A percentile compares a stretch with the other conserved stretches of the same genome.
phyloP scores from a whole-genome alignment of 2,113 vertebrate genomes.

The Ondatra zibethicus region DNA sequence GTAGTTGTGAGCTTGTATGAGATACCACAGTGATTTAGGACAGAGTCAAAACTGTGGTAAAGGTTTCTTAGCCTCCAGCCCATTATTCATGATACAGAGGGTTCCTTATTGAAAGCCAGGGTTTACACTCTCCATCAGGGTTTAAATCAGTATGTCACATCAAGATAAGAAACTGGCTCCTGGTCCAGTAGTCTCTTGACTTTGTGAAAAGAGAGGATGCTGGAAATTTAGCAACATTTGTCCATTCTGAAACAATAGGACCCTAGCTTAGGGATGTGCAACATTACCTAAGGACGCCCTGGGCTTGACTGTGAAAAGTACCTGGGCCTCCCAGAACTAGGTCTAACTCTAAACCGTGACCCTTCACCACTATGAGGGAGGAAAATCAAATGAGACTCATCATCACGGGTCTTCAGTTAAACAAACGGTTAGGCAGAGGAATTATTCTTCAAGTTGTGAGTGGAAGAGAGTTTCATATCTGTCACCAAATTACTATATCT shows the following conservation, averaged over 20 bases:
- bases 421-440: not conserved
- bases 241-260: not conserved
- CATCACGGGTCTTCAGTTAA: not conserved
- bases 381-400: not conserved
- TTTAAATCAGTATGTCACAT: constrained; percentile 2
- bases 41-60: not conserved
- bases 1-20: not conserved
- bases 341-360: not conserved
- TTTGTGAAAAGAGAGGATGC: not conserved
- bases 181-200: not conserved
- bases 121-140: not conserved
- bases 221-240: not conserved
- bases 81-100: not conserved
- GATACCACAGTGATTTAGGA: not conserved
- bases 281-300: not conserved
- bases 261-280: not conserved
- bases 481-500: not conserved
- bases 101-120: not conserved
- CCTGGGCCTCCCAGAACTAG: not conserved
- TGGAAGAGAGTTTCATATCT: not conserved
- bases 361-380: not conserved
- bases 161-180: not conserved
- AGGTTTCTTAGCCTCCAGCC: not conserved
- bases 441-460: not conserved
- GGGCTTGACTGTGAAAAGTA: not conserved